These are phyloP conservation scores for Esox lucius DNA, from an alignment of 2,797 vertebrate species.

Conservation along the genomic window DNA sequence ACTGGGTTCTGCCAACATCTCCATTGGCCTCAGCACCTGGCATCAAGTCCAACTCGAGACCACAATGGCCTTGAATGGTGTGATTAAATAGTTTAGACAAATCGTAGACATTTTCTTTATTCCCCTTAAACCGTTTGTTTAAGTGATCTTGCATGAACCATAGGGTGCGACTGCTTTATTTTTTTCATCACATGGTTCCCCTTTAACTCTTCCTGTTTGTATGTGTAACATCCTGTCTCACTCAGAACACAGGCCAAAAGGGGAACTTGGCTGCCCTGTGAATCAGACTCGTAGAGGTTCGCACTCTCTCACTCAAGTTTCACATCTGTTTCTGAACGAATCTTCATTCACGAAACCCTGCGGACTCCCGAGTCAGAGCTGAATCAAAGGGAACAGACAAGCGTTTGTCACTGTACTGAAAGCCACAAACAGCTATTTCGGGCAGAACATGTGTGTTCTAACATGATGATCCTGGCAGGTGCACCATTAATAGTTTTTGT, in stretches of 20 bases:
- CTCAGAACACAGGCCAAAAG: conserved; percentile 8
- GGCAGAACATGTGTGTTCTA: background rate
- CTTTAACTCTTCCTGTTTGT: background rate
- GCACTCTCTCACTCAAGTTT: background rate
- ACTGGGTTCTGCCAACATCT: too few relatives aligned
- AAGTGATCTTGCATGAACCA: background rate
- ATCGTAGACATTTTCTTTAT: too few relatives aligned
- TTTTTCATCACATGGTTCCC: conserved; percentile 4
- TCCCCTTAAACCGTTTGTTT: background rate
- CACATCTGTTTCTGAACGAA: conserved; percentile 1
- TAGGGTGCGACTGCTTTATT: background rate
- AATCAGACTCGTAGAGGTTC: background rate
- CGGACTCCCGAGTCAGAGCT: conserved; percentile 5
- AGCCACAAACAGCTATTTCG: conserved; percentile 1
- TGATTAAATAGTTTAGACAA: too few relatives aligned
- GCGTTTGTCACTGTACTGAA: background rate
- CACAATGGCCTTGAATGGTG: too few relatives aligned
- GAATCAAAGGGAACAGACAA: background rate
- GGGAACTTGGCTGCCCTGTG: conserved; percentile 6
- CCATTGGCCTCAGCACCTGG: too few relatives aligned
- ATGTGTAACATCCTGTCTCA: background rate
- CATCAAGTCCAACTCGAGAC: too few relatives aligned
- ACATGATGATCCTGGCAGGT: background rate
- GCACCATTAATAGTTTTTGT: background rate
- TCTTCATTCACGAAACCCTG: conserved; percentile 9